Base-by-base conservation (phyloP, 2,113 vertebrate species). In the Eretmochelys imbricata region DNA sequence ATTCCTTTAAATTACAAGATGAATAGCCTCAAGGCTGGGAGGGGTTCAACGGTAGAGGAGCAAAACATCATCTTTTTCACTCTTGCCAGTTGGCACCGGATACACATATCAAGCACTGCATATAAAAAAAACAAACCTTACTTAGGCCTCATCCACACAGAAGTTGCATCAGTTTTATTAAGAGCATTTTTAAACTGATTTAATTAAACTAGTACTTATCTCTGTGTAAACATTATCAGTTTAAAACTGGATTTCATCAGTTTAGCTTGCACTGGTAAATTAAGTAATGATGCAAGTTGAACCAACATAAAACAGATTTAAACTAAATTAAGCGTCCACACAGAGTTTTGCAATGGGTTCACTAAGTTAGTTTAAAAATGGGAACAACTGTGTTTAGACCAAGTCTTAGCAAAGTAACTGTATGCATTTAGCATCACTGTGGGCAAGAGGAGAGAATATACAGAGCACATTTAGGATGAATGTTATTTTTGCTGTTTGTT, bases 391-490 rank as follows among this genome's bases (percentile, higher is more conserved):
- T 17, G 65, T 79, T 89, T 42, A 85, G 87, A 93, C 46, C 1
- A 89, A 22, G 54, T 53, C 78, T 84, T 76, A 50, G 84, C 38
- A 92, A 90, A 93, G 27, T 35, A 88, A 81, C 79, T 82, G 82
- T 3, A 25, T 25, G 7, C 3, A 24, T 49, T 96, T 88, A 75
- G 48, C 85, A 90, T 90, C 76, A 82, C 12, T 3, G 0, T n/a
- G 27, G 48, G 90, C 27, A 90, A 91, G 3, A 93, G 85, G 88
- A 89, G 69, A 24, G 10, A 75, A 1, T 78, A 93, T 81, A 31
- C 29, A 3, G 19, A 20, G 72, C 72, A 19, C 53, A 90, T 46
- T 50, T 81, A 54, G 35, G 89, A 93, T 13, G 38, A 25, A 11
- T 91, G 69, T 12, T 83, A 69, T 51, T 91, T 88, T 65, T 81